Evolutionary conservation across 37 sponge, comb jelly and placozoan genomes (phyloP), one percentile per base, ranked within the genome.

Genomic region (Theonella swinhoei): DNA sequence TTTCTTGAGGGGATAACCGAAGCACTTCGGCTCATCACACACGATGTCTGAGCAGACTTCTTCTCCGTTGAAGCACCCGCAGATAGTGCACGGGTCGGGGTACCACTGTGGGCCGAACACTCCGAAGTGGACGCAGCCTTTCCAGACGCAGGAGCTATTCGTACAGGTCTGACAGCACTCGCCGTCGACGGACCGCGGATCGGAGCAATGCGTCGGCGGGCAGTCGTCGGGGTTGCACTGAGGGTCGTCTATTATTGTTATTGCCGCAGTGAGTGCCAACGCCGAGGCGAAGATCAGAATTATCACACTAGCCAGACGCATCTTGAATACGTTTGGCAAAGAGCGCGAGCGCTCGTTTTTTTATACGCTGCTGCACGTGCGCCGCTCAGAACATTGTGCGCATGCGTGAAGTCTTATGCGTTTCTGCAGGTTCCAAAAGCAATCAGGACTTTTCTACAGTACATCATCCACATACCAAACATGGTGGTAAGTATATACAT

Each of bases 81-180:
- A 84, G 23, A 66, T 19, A 14, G 84, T 84, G 76, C 84, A 84
- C 24, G 64, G 64, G 28, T 84, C 84, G 37, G 84, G 84, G 9
- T 35, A n/a, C 84, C 84, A 84, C 30, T 25, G 29, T 7, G 74
- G 62, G 54, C 81, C 83, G 30, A 76, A 58, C 25, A 59, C 36
- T 9, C 77, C 77, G 36, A 31, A 84, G 58, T 76, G 76, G 40
- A 84, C 84, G 39, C 84, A 84, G 37, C 84, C 84, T 47, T 68
- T 39, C 43, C 47, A 75, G 0, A 68, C 65, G 58, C 84, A 84
- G 37, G 23, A 39, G 59, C 84, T 84, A n/a, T 64, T 43, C 20
- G 40, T 59, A 47, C 84, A 84, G 29, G 42, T 84, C 33, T 58
- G 43, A 42, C 77, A 84, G 28, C 39, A 42, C 23, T 71, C 35